Base-by-base conservation (phyloP, 2,113 vertebrate species). In the Paedocypris sp. region DNA sequence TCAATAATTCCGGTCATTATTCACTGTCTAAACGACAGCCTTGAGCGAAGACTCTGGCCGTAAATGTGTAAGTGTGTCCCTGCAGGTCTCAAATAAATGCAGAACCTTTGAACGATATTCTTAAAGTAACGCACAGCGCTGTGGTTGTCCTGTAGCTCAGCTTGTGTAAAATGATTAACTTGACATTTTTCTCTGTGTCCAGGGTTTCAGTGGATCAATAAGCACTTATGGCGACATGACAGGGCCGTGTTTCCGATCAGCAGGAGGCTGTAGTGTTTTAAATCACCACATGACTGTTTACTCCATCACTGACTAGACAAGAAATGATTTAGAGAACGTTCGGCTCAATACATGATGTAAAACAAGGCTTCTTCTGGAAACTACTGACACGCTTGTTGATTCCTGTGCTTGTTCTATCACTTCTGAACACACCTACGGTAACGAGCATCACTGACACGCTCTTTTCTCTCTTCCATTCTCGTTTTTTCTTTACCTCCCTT, bases 141-240 rank as follows among this genome's bases (percentile, higher is more conserved):
- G 9, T 13, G 4, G 12, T 31, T 66, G 39, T 33, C 23, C 62
- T 67, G 69, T 26, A 70, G 47, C 51, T 47, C 20, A 15, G 42
- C 36, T 39, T 43, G 58, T 56, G 47, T 52, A 42, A 62, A 68
- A 73, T 59, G n/a, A 60, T 64, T 74, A 65, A 60, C 60, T 64
- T 76, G 72, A 75, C 67, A 70, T 78, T 73, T 74, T 15, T 45
- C 41, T 63, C 67, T 50, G 39, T 64, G 46, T 41, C 29, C 42
- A 33, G 11, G 49, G 41, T 45, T 25, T 19, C 60, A 57, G 1
- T 1, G 20, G 16, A 75, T 80, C 78, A 61, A 73, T 79, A 75
- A 60, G 50, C 72, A 66, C 70, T 70, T 67, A 60, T 53, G 59
- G 62, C 29, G 46, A 54, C 31, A 47, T 25, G 39, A 47, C 28